A percentile compares a stretch with the other conserved stretches of the same genome.
phyloP scores from a whole-genome alignment of 2,797 vertebrate genomes.

The Poecilia wingei region DNA sequence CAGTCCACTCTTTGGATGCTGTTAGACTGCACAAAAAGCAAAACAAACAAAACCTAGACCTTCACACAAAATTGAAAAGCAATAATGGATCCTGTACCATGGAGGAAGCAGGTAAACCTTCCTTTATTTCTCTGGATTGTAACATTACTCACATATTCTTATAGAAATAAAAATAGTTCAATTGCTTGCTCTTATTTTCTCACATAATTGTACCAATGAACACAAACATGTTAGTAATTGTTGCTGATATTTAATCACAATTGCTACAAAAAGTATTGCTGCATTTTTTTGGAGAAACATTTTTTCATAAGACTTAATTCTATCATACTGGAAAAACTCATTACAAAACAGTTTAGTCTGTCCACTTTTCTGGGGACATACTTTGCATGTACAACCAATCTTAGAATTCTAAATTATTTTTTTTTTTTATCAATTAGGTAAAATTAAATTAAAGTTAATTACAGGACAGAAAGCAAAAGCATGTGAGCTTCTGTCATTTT shows the following conservation, averaged over 20 bases:
- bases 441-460: not conserved
- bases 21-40: slow-evolving; percentile 1
- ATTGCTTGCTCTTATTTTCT: not conserved
- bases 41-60: not conserved
- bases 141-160: not conserved
- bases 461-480: not conserved
- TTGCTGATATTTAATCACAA: not conserved
- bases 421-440: too few relatives aligned
- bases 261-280: not conserved
- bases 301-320: not conserved
- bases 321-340: not conserved
- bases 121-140: not conserved
- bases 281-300: not conserved
- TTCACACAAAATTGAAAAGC: slow-evolving; percentile 7
- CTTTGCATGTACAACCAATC: not conserved
- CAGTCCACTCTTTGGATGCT: not conserved
- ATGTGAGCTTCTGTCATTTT: not conserved
- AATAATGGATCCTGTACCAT: not conserved
- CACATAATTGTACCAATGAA: not conserved
- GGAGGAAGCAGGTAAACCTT: not conserved
- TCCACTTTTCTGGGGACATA: not conserved
- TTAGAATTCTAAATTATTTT: too few relatives aligned
- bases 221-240: not conserved
- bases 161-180: not conserved
- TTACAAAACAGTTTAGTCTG: not conserved